Conservation (phyloP, 2,113 vertebrate genomes). For the Thamnaconus septentrionalis region DNA sequence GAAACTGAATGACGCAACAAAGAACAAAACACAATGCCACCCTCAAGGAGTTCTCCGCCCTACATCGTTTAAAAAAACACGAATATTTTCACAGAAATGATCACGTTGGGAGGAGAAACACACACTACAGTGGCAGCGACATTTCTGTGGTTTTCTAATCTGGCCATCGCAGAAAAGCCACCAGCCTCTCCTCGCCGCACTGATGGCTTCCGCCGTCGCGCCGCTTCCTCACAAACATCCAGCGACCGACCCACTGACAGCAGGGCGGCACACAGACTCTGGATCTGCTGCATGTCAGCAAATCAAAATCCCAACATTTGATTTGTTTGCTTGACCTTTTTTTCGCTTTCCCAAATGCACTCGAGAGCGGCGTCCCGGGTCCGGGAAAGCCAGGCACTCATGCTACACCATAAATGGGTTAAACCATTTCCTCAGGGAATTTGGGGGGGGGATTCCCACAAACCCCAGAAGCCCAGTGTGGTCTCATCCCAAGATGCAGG, state of each 20-base stretch:
- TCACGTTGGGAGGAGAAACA: not conserved
- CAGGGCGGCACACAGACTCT: not conserved
- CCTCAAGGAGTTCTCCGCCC: too few relatives aligned
- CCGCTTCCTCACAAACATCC: conserved; percentile 48
- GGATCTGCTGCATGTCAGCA: not conserved
- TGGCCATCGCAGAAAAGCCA: conserved; percentile 27
- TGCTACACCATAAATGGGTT: conserved; percentile 43
- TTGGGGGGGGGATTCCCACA: conserved; percentile 53
- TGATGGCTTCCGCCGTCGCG: conserved; percentile 54
- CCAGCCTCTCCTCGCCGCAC: conserved; percentile 36
- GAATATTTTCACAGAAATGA: not conserved
- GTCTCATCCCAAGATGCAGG: conserved; percentile 22
- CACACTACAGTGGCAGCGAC: conserved; percentile 10
- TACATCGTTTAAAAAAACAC: not conserved
- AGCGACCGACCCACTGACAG: not conserved
- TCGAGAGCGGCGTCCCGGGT: not conserved
- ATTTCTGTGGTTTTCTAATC: conserved; percentile 43
- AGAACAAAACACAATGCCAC: too few relatives aligned
- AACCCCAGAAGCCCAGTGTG: conserved; percentile 38
- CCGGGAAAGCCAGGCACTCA: conserved; percentile 6
- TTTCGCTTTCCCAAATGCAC: not conserved
- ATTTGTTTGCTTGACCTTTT: not conserved
- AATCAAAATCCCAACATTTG: not conserved
- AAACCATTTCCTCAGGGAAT: conserved; percentile 55
- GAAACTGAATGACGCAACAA: too few relatives aligned